A percentile compares a stretch with the other conserved stretches of the same genome.
Evolutionary conservation across 1,140 invertebrate genomes (phyloP).

Genomic region (Oncopodura yosiiana): DNA sequence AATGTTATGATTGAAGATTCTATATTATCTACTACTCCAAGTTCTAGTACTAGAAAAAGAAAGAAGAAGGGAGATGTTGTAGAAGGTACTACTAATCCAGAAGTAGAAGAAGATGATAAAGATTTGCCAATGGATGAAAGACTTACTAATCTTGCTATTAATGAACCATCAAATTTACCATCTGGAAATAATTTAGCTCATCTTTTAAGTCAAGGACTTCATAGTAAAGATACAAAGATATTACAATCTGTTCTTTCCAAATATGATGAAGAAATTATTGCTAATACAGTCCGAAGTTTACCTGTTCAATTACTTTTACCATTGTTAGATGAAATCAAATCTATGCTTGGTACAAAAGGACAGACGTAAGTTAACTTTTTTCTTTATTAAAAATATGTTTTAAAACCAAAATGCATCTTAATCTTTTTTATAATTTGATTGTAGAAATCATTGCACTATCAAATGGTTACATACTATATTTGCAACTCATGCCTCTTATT

Average conservation of each 20-base stretch:
- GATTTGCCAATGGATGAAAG: slow-evolving; percentile 66
- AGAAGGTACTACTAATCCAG: too few species aligned
- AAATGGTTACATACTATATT: slow-evolving; percentile 52
- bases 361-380: slow-evolving; percentile 43
- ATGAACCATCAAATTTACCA: slow-evolving; percentile 42
- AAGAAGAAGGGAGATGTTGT: slow-evolving; percentile 41
- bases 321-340: slow-evolving; percentile 52
- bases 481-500: slow-evolving; percentile 50
- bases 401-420: neutral
- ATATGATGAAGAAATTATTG: slow-evolving; percentile 49
- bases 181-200: slow-evolving; percentile 59
- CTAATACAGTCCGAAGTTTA: slow-evolving; percentile 51
- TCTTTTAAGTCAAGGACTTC: slow-evolving; percentile 57
- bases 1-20: too few species aligned
- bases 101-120: slow-evolving; percentile 11
- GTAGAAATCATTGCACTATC: slow-evolving; percentile 49
- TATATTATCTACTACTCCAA: neutral
- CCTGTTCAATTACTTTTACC: slow-evolving; percentile 52
- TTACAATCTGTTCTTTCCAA: slow-evolving; percentile 48
- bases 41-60: slow-evolving; percentile 1
- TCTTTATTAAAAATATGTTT: neutral
- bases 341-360: slow-evolving; percentile 51
- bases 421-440: slow-evolving; percentile 26
- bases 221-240: slow-evolving; percentile 60
- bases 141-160: slow-evolving; percentile 57